Base-by-base conservation (phyloP, 2,888 invertebrate genomes). In the Amorpha juglandis region DNA sequence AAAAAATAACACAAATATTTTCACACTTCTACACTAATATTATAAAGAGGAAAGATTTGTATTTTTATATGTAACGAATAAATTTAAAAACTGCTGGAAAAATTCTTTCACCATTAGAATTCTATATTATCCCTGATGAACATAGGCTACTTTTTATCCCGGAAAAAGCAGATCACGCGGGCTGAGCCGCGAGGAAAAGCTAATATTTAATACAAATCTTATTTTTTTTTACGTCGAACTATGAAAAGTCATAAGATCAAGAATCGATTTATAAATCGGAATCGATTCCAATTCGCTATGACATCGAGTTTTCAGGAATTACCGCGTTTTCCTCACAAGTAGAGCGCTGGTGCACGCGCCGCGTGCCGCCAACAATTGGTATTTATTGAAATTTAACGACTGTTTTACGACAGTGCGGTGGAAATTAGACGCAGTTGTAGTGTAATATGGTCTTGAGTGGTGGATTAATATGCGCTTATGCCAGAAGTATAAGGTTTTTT, bases 311-410 rank as follows among this genome's bases (percentile, higher is more conserved):
- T 33, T 38, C 9, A 55, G 71, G 73, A 71, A 73, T 70, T 71
- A 70, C 73, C 67, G 66, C 68, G 68, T 69, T 72, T 73, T 69
- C 72, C 70, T 67, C 70, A 68, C 66, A 66, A 70, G 67, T 47
- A 55, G 63, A 69, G 69, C 67, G 69, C 73, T 74, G 71, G 69
- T 52, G 69, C 63, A 63, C 62, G 70, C 51, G 48, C 70, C 35
- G 38, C 27, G 1, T 42, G 38, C 27, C 63, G 62, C 33, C 62
- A 74, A 73, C 68, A 63, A 67, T 73, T 67, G 67, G 64, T 64
- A 19, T 55, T 55, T 67, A 64, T 67, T 47, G 63, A 63, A 65
- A 48, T 48, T 64, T 38, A 58, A 64, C 53, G 47, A 63, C 45
- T 63, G 16, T 63, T 63, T 63, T 58, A 58, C 58, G 58, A 58